phyloP scores from a whole-genome alignment of 1,140 invertebrate species.

The Orius insidiosus region DNA sequence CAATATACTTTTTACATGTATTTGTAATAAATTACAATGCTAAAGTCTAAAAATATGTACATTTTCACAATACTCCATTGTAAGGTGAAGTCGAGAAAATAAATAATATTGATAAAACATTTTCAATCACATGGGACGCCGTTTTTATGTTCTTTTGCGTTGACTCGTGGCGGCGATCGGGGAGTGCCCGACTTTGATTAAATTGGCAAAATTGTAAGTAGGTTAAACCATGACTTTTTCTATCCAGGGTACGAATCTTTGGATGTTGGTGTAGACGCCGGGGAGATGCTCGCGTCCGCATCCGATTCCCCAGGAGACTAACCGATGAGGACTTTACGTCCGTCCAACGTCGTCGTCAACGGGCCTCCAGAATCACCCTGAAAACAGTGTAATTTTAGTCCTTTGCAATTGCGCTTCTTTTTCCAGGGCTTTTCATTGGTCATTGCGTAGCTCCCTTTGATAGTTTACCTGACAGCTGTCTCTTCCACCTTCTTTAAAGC shows the following conservation, averaged over 20 bases:
- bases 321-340: conserved; percentile 65
- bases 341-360: conserved; percentile 60
- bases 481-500: conserved; percentile 60
- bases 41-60: no score
- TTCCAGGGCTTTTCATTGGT: not conserved
- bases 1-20: no score
- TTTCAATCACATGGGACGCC: no score
- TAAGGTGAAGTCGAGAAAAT: no score
- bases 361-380: conserved; percentile 71
- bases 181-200: no score
- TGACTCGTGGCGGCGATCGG: no score
- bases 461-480: conserved; percentile 34
- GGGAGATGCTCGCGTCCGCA: conserved; percentile 77
- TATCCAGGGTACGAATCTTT: conserved; percentile 84
- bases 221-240: conserved; percentile 53
- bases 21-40: no score
- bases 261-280: conserved; percentile 79
- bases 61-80: no score
- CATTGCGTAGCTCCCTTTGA: not conserved
- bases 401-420: not conserved
- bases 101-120: no score
- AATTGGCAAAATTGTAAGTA: not conserved
- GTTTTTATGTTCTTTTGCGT: no score
- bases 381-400: conserved; percentile 7
- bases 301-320: conserved; percentile 83